Percentiles rank a stretch among this genome's conserved stretches.
These are phyloP conservation scores for Bos javanicus DNA, from an alignment of 2,113 vertebrate species.

Conservation along the genomic window DNA sequence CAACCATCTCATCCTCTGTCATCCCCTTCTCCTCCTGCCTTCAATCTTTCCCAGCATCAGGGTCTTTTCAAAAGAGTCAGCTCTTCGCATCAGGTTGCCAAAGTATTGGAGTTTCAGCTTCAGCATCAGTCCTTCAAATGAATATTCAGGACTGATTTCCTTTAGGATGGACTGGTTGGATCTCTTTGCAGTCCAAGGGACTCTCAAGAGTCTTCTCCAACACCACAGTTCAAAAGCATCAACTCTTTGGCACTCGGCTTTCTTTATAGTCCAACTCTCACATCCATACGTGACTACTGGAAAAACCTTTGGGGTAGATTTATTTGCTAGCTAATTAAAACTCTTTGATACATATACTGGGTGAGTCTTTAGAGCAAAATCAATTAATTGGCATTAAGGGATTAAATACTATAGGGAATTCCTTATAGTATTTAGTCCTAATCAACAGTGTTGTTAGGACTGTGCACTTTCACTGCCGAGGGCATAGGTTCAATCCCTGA, in stretches of 20 bases:
- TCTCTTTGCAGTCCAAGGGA: not conserved
- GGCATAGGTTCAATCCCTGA: not conserved
- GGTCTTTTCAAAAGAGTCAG: not conserved
- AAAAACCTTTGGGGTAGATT: not conserved
- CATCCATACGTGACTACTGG: not conserved
- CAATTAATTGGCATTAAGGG: not conserved
- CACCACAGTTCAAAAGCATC: not conserved
- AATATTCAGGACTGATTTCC: not conserved
- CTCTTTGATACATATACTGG: not conserved
- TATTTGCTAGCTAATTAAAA: not conserved
- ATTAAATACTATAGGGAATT: not conserved
- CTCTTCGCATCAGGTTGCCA: not conserved
- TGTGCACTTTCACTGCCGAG: not conserved
- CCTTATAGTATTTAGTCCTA: not conserved
- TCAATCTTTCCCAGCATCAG: not conserved
- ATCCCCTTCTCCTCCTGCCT: not conserved
- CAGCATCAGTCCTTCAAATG: not conserved
- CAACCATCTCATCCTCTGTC: not conserved
- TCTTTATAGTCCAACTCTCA: not conserved
- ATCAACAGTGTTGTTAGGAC: not conserved
- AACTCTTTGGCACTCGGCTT: not conserved
- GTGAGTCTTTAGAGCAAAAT: slow-evolving; percentile 24
- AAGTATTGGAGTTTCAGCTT: not conserved
- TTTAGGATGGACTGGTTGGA: not conserved
- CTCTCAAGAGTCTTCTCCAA: not conserved